Evolutionary conservation across 2,888 invertebrate genomes (phyloP).

Genomic region (Cistogaster globosa): DNA sequence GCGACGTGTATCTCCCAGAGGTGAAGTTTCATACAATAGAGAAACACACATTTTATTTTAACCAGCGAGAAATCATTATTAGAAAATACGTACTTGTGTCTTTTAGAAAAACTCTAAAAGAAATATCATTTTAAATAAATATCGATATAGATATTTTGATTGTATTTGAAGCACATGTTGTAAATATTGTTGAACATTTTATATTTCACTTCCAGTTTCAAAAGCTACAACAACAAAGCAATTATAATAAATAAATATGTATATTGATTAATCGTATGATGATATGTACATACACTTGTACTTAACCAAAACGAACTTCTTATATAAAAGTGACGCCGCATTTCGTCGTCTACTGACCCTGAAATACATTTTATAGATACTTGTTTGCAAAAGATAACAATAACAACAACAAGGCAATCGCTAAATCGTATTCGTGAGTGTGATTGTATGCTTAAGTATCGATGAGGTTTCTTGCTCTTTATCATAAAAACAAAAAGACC

Average conservation of each 20-base stretch:
- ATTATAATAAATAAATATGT: neutral
- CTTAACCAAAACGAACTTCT: neutral
- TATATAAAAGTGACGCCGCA: conserved; percentile 65
- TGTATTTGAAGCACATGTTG: neutral
- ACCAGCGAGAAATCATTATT: neutral
- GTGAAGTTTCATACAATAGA: neutral
- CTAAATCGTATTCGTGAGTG: conserved; percentile 12
- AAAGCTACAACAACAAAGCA: conserved; percentile 6
- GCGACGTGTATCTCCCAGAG: conserved; percentile 3
- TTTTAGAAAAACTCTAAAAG: no score
- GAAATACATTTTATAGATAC: conserved; percentile 71
- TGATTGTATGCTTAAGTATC: neutral
- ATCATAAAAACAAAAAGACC: conserved; percentile 18
- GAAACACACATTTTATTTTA: neutral
- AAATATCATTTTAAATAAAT: no score
- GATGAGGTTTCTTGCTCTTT: conserved; percentile 33
- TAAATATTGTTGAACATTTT: conserved; percentile 8
- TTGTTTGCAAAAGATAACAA: conserved; percentile 61
- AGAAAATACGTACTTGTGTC: neutral
- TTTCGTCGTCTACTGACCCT: conserved; percentile 72
- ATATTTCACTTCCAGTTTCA: conserved; percentile 35
- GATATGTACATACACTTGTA: neutral
- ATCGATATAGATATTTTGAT: no score
- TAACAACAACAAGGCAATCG: conserved; percentile 5
- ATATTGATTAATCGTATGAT: neutral